A percentile compares a stretch with the other conserved stretches of the same genome.
Conservation (phyloP, 2,888 invertebrate genomes). For the Podotricha telesiphe region DNA sequence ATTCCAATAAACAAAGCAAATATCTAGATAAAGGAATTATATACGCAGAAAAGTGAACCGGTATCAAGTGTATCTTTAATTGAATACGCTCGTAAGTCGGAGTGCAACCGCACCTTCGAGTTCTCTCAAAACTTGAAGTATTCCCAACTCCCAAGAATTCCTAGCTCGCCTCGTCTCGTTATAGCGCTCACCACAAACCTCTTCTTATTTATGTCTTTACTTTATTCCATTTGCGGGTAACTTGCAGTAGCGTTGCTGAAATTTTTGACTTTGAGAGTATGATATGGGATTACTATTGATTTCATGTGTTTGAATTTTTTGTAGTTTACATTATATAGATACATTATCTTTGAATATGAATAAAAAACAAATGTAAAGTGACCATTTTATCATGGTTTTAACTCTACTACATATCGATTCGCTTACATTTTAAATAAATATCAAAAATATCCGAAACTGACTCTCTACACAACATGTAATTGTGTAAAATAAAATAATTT, state of each 20-base stretch:
- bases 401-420: no score
- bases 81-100: slow-evolving; percentile 48
- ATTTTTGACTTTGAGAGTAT: slow-evolving; percentile 43
- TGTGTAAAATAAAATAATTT: not conserved
- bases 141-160: slow-evolving; percentile 59
- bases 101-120: slow-evolving; percentile 57
- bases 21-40: slow-evolving; percentile 28
- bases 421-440: no score
- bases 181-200: slow-evolving; percentile 73
- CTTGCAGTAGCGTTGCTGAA: slow-evolving; percentile 46
- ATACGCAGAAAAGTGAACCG: slow-evolving; percentile 38
- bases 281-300: slow-evolving; percentile 41
- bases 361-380: not conserved
- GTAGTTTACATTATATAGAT: not conserved
- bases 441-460: no score
- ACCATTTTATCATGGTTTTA: no score
- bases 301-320: slow-evolving; percentile 26
- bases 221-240: slow-evolving; percentile 72
- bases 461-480: not conserved
- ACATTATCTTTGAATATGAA: not conserved
- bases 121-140: slow-evolving; percentile 69
- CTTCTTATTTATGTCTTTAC: slow-evolving; percentile 75
- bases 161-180: slow-evolving; percentile 67
- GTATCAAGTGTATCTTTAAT: slow-evolving; percentile 47
- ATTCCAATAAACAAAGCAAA: slow-evolving; percentile 24